A percentile compares a stretch with the other conserved stretches of the same genome.
phyloP scores from a whole-genome alignment of 1,140 invertebrate species.

The Muscidifurax raptorellus region DNA sequence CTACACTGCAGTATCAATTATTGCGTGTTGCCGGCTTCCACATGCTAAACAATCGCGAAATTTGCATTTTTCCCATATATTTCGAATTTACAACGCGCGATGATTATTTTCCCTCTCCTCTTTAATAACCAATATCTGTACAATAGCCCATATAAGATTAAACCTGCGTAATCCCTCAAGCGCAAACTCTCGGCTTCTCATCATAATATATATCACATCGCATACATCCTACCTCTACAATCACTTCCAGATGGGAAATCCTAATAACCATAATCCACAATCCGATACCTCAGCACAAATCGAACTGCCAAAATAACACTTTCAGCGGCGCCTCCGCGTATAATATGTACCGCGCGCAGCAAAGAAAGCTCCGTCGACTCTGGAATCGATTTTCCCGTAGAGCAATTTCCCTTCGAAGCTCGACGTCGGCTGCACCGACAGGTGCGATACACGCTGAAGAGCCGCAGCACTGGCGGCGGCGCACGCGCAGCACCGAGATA shows the following conservation, averaged over 20 bases:
- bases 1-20: conserved; percentile 12
- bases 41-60: background rate
- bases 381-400: conserved; percentile 31
- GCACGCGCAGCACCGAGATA: background rate
- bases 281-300: too few species aligned
- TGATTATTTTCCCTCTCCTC: background rate
- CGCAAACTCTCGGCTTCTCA: too few species aligned
- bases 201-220: background rate
- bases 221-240: too few species aligned
- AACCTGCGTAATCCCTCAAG: background rate
- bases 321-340: too few species aligned
- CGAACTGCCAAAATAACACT: too few species aligned
- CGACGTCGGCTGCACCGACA: background rate
- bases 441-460: background rate
- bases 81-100: background rate
- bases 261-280: background rate
- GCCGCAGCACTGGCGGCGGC: background rate
- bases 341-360: background rate
- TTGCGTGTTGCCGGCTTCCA: background rate
- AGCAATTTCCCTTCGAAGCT: conserved; percentile 27
- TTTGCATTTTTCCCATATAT: background rate
- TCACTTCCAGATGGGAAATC: background rate
- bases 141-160: background rate
- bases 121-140: background rate
- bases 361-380: background rate